Base-by-base conservation (phyloP, 2,113 vertebrate genomes). In the Protomyctophum bolini region DNA sequence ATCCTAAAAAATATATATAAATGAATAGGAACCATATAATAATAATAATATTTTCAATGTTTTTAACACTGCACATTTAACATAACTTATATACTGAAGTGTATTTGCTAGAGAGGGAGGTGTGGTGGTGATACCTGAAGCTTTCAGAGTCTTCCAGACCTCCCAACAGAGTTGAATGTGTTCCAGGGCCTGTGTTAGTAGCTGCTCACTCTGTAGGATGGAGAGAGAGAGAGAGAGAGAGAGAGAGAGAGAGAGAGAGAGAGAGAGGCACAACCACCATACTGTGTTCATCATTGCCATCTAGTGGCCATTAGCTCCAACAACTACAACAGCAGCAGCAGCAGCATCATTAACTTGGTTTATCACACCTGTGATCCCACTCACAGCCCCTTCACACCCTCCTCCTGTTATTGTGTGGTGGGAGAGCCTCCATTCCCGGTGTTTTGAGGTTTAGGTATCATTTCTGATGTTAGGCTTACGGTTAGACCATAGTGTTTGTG, bases 121-220 rank as follows among this genome's bases (percentile, higher is more conserved):
- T 9, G 57, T 66, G 10, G 59, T 14, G 7, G 56, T 7, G 46
- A 41, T 70, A 98, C 97, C 96, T 93, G 93, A 92, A 75, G 92
- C 75, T 86, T 95, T 96, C 74, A 99, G 88, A 48, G 89, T 80
- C 70, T 88, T 95, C 94, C 95, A 95, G 14, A 98, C 78, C 66
- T 93, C 90, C 82, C 88, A 92, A 79, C 96, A 98, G 2, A 87
- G 77, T 80, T 94, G 87, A 73, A 96, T 92, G 79, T 94, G 81
- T 6, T 96, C 91, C 83, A 96, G 90, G 60, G 94, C 93, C 75
- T 88, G 89, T 64, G 76, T 94, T 65, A 97, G 90, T 65, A 97
- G 90, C 72, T 92, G 85, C 65, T 88, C 89, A 0, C 12, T 61
- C 96, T 98, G 67, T 41, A 41, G 33, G 33, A 41, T 15, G 77